These are phyloP conservation scores for Heptranchias perlo DNA, from an alignment of 2,113 vertebrate genomes.

Conservation along the genomic window DNA sequence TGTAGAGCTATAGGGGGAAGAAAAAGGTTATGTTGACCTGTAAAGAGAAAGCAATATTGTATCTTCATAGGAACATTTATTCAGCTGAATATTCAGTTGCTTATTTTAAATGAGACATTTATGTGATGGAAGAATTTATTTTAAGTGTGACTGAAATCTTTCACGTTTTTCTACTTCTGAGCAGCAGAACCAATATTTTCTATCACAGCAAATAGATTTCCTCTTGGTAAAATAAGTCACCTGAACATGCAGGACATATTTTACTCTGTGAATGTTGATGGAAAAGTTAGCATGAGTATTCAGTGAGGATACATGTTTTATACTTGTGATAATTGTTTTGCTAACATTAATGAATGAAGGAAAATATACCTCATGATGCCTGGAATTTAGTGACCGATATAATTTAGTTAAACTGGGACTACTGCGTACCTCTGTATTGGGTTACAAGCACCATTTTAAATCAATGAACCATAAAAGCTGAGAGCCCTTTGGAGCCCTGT, in stretches of 20 bases:
- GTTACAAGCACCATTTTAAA: background rate
- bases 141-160: background rate
- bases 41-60: background rate
- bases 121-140: background rate
- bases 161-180: background rate
- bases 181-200: background rate
- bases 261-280: background rate
- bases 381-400: background rate
- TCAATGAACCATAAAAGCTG: background rate
- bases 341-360: background rate
- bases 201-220: background rate
- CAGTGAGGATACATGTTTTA: background rate
- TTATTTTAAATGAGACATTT: background rate
- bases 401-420: background rate
- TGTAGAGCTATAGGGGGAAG: background rate
- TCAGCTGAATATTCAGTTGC: background rate
- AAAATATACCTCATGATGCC: background rate
- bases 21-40: background rate
- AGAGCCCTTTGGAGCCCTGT: background rate
- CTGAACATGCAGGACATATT: background rate
- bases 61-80: background rate
- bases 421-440: background rate
- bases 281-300: background rate
- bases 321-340: background rate
- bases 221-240: background rate